Conservation (phyloP, 2,888 invertebrate genomes). For the Dynastes grantii region DNA sequence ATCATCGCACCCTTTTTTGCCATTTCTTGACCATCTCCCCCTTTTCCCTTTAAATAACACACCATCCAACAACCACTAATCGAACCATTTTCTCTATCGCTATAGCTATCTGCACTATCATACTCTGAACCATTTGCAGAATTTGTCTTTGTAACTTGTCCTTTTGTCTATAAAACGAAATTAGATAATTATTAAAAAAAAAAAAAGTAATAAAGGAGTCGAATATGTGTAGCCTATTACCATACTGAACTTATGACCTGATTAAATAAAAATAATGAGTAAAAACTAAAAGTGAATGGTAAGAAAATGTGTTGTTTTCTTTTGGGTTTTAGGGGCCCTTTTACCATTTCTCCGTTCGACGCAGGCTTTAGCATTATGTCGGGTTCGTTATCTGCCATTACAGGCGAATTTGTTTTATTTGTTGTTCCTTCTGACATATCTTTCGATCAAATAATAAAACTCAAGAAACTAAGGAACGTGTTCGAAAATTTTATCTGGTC, state of each 20-base stretch:
- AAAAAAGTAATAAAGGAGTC: background rate
- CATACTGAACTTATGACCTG: conserved; percentile 53
- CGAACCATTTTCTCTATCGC: conserved; percentile 65
- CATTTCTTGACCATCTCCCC: conserved; percentile 82
- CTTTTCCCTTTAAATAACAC: conserved; percentile 77
- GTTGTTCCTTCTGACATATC: conserved; percentile 46
- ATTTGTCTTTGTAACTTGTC: conserved; percentile 58
- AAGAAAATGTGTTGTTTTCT: conserved; percentile 2
- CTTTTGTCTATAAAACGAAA: conserved; percentile 58
- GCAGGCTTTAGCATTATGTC: conserved; percentile 3
- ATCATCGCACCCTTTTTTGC: conserved; percentile 86
- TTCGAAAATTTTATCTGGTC: conserved; percentile 6
- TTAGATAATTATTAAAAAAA: background rate
- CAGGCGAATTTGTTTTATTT: conserved; percentile 35
- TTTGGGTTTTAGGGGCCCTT: background rate
- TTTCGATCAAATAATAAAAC: conserved; percentile 33
- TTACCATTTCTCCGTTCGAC: conserved; percentile 37
- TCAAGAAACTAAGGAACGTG: background rate
- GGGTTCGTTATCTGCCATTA: conserved; percentile 29
- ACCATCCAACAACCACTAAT: conserved; percentile 71
- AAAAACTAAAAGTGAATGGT: conserved; percentile 38
- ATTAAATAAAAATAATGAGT: conserved; percentile 46
- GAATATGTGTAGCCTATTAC: conserved; percentile 14
- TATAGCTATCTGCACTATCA: conserved; percentile 67
- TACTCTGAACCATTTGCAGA: conserved; percentile 66